Conservation (phyloP, 2,888 invertebrate genomes). For the Heterodera filipjevi region DNA sequence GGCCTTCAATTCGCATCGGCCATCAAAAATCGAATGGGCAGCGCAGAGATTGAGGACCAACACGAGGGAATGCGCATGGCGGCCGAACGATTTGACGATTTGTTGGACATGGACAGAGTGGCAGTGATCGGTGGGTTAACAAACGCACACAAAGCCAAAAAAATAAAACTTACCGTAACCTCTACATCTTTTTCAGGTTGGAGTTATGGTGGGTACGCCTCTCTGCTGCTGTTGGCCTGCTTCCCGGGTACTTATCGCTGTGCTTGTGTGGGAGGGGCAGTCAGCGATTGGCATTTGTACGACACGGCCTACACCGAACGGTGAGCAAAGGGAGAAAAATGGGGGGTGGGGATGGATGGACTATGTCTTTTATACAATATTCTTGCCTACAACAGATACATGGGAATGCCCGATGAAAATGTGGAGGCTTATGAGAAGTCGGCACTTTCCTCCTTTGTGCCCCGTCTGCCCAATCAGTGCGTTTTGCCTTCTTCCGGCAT, state of each 20-base stretch:
- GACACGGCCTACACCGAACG: constrained; percentile 78
- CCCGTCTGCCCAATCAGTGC: constrained; percentile 87
- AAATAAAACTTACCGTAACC: background rate
- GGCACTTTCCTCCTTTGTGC: constrained; percentile 82
- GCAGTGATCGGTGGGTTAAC: constrained; percentile 74
- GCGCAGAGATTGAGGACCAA: constrained; percentile 90
- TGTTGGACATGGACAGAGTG: constrained; percentile 87
- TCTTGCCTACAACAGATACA: constrained; percentile 38
- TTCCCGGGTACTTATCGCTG: constrained; percentile 76
- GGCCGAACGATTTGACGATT: constrained; percentile 77
- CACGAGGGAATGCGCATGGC: constrained; percentile 87
- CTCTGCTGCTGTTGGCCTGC: constrained; percentile 89
- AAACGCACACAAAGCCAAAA: constrained; percentile 4
- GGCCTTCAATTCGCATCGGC: constrained; percentile 83
- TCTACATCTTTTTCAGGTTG: constrained; percentile 76
- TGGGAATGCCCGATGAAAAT: constrained; percentile 65
- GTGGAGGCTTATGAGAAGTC: constrained; percentile 77
- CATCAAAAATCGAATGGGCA: constrained; percentile 86
- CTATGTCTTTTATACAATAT: background rate
- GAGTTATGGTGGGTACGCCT: constrained; percentile 96
- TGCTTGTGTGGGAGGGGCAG: constrained; percentile 92
- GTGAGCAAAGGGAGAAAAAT: background rate
- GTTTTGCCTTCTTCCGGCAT: constrained; percentile 33
- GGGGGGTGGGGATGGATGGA: background rate
- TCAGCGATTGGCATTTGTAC: constrained; percentile 90